Evolutionary conservation across 37 sponge, comb jelly and placozoan genomes (phyloP).

Genomic region (Chondrilla cf. caribensis): DNA sequence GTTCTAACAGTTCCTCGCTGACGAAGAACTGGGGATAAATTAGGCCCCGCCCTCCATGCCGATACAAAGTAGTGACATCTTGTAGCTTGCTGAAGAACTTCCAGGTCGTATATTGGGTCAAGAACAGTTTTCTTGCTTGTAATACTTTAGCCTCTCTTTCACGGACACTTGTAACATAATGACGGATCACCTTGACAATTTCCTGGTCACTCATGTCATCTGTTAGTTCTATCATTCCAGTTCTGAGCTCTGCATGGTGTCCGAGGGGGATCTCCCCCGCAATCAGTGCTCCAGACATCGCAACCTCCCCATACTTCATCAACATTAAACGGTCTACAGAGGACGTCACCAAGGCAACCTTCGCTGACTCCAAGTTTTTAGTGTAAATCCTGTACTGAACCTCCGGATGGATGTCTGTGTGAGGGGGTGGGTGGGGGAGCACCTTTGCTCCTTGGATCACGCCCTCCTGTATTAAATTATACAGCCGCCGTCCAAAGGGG

Average conservation of each 20-base stretch:
- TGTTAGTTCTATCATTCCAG: conserved; percentile 5
- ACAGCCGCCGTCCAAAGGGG: conserved; percentile 19
- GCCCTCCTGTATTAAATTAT: conserved; percentile 3
- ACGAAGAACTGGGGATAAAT: conserved; percentile 15
- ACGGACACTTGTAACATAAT: neutral
- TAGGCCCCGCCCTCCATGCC: neutral
- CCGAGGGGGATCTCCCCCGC: conserved; percentile 37
- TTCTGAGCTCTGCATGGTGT: conserved; percentile 8
- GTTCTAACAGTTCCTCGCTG: neutral
- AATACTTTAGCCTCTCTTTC: neutral
- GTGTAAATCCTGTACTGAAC: neutral
- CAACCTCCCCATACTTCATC: conserved; percentile 32
- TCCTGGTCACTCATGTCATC: conserved; percentile 1
- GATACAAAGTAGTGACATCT: neutral
- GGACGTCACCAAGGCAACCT: conserved; percentile 16
- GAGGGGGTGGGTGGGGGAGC: neutral
- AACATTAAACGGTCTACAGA: neutral
- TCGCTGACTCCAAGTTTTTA: conserved; percentile 13
- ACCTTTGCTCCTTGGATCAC: conserved; percentile 15
- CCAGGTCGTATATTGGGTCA: conserved; percentile 22
- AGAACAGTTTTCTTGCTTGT: conserved; percentile 5
- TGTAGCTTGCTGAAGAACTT: conserved; percentile 8
- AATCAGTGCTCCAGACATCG: conserved; percentile 27
- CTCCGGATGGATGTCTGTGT: neutral
- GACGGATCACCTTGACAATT: neutral